A percentile compares a stretch with the other conserved stretches of the same genome.
These are phyloP conservation scores for Drosophila yooni DNA, from an alignment of 2,888 invertebrate species.

Conservation along the genomic window DNA sequence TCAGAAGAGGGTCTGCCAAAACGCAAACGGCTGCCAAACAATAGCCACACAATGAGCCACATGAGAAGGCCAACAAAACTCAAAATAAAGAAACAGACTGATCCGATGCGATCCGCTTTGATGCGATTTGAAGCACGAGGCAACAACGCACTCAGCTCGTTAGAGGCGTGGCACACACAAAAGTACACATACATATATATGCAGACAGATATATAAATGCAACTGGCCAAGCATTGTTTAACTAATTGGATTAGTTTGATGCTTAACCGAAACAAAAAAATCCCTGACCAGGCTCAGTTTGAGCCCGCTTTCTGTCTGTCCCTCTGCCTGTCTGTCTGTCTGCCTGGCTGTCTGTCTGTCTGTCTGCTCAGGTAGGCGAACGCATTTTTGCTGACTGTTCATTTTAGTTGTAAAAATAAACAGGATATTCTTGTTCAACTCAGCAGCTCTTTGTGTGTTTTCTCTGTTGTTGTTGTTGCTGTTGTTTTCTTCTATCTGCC, in stretches of 20 bases:
- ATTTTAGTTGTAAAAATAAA: conserved; percentile 63
- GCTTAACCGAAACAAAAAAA: conserved; percentile 47
- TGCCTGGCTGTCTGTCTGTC: background rate
- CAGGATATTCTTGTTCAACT: conserved; percentile 57
- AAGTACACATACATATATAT: background rate
- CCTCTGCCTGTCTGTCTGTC: background rate
- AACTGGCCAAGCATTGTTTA: conserved; percentile 57
- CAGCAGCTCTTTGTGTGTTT: conserved; percentile 7
- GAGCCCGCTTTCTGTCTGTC: conserved; percentile 6
- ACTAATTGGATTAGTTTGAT: conserved; percentile 78
- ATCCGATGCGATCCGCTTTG: conserved; percentile 34
- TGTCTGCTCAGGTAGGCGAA: conserved; percentile 38
- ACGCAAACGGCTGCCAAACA: conserved; percentile 17
- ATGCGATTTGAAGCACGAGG: conserved; percentile 30
- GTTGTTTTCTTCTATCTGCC: conserved; percentile 39
- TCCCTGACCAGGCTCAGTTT: conserved; percentile 24
- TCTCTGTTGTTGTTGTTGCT: background rate
- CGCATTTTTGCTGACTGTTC: conserved; percentile 53
- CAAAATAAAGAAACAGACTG: background rate
- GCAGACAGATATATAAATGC: background rate
- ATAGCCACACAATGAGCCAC: conserved; percentile 22
- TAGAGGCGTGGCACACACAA: conserved; percentile 43
- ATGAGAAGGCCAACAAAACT: conserved; percentile 20
- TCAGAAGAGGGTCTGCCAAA: conserved; percentile 8
- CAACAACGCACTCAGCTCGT: conserved; percentile 38